A percentile compares a stretch with the other conserved stretches of the same genome.
phyloP scores from a whole-genome alignment of 2,113 vertebrate species.

The Petrocephalus zakoni region DNA sequence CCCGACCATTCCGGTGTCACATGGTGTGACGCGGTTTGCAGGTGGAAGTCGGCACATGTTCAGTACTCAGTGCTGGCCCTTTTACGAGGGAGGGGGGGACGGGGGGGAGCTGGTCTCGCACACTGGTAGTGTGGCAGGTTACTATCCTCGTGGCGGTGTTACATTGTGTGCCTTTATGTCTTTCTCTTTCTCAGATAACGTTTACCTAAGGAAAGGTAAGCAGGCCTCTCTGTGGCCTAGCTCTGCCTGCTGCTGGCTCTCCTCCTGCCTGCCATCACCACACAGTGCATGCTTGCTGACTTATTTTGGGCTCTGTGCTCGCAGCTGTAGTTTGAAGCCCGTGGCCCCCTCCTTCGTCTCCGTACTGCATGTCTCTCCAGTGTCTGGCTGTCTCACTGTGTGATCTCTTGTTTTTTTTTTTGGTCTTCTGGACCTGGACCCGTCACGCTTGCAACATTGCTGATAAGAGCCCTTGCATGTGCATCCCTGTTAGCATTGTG shows the following conservation, averaged over 20 bases:
- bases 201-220: constrained; percentile 75
- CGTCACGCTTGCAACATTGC: constrained; percentile 3
- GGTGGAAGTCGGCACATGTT: not conserved
- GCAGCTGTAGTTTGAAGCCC: not conserved
- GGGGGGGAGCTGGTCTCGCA: not conserved
- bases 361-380: constrained; percentile 19
- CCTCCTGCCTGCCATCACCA: constrained; percentile 20
- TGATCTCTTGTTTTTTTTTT: not conserved
- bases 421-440: not conserved
- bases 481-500: not conserved
- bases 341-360: not conserved
- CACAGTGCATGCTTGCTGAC: constrained; percentile 15
- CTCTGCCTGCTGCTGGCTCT: constrained; percentile 22
- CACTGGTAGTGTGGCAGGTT: not conserved
- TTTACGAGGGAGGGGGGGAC: not conserved
- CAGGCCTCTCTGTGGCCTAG: constrained; percentile 39
- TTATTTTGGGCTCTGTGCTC: constrained; percentile 4
- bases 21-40: not conserved
- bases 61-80: not conserved
- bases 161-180: constrained; percentile 49
- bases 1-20: not conserved
- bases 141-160: constrained; percentile 19
- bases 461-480: not conserved
- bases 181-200: constrained; percentile 66
- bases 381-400: not conserved